A percentile compares a stretch with the other conserved stretches of the same genome.
Conservation (phyloP, 2,797 vertebrate genomes). For the Mastacembelus armatus region DNA sequence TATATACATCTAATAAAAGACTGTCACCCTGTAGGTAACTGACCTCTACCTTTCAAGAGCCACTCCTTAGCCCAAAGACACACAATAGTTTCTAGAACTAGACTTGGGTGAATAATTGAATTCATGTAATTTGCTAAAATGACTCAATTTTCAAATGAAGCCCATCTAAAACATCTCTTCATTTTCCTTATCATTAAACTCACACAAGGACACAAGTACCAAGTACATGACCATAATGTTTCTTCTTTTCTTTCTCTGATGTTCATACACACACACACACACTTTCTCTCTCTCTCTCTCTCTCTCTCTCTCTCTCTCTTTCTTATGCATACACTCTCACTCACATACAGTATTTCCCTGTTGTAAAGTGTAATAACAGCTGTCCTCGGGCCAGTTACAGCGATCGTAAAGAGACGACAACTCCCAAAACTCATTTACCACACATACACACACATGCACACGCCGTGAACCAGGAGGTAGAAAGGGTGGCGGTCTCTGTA, state of each 20-base stretch:
- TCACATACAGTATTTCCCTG: constrained; percentile 70
- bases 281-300: neutral
- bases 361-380: constrained; percentile 81
- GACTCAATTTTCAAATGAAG: constrained; percentile 29
- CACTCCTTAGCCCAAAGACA: constrained; percentile 48
- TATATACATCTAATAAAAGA: constrained; percentile 43
- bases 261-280: constrained; percentile 13
- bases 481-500: constrained; percentile 46
- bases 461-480: constrained; percentile 39
- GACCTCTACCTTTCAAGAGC: constrained; percentile 49
- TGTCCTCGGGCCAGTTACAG: constrained; percentile 80
- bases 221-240: constrained; percentile 39
- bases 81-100: constrained; percentile 19
- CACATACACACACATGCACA: constrained; percentile 35
- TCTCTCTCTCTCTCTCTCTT: neutral
- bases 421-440: constrained; percentile 81
- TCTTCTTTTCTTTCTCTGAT: constrained; percentile 28
- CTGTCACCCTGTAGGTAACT: constrained; percentile 59
- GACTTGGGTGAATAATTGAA: constrained; percentile 40
- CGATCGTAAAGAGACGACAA: constrained; percentile 80
- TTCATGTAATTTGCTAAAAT: constrained; percentile 41
- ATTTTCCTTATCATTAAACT: constrained; percentile 53
- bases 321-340: constrained; percentile 21
- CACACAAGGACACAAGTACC: constrained; percentile 46
- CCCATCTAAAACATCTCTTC: constrained; percentile 39